phyloP scores from a whole-genome alignment of 2,888 invertebrate genomes.

The Julus scandinavius region DNA sequence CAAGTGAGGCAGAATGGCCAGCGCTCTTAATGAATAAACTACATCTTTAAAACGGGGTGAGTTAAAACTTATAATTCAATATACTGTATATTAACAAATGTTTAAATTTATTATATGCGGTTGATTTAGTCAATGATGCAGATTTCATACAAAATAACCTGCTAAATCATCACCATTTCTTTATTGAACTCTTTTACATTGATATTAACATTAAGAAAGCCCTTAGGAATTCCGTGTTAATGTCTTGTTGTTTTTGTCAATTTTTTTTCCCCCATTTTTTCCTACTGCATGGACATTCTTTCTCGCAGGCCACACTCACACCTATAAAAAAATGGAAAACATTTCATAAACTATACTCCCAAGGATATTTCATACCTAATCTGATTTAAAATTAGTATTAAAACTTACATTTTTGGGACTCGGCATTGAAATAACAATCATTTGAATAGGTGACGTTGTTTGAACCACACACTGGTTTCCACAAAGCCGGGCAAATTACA shows the following conservation, averaged over 20 bases:
- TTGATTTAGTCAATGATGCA: no score
- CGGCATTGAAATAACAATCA: background rate
- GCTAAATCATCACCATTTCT: background rate
- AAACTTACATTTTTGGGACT: background rate
- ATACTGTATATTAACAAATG: background rate
- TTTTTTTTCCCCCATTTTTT: no score
- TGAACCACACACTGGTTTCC: background rate
- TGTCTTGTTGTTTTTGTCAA: background rate
- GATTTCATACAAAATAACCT: no score
- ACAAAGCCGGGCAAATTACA: background rate
- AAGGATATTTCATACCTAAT: background rate
- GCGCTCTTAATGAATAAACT: no score
- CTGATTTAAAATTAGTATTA: background rate
- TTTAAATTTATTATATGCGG: background rate
- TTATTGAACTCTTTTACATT: constrained; percentile 4
- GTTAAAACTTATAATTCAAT: background rate
- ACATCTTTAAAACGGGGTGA: no score
- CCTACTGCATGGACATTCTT: background rate
- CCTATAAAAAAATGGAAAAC: background rate
- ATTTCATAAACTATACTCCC: background rate
- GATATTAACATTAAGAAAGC: background rate
- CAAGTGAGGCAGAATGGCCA: no score
- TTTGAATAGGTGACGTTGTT: background rate
- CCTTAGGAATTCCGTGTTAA: background rate
- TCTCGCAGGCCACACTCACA: background rate